Evolutionary conservation across 2,113 vertebrate species (phyloP), one percentile per base, ranked within the genome.

Genomic region (Puntigrus tetrazona): DNA sequence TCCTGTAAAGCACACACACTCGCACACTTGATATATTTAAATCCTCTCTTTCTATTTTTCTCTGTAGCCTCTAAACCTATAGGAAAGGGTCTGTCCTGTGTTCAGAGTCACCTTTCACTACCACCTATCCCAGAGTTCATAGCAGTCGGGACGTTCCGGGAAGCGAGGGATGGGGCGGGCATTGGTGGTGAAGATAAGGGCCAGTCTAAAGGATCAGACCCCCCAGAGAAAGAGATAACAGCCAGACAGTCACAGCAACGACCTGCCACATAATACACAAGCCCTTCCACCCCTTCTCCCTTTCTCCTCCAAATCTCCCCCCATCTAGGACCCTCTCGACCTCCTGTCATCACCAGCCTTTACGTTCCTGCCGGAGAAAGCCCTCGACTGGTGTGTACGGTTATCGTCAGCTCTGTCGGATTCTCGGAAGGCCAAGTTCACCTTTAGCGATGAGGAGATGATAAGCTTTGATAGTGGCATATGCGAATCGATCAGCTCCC

Each of bases 371-470:
- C 84, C 91, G 90, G 89, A 94, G 90, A 82, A 90, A 90, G 91
- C 88, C 90, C 81, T 84, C 78, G 90, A 89, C 86, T 84, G 85
- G 87, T 90, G 87, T 90, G 94, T 93, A 94, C 95, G 92, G 89
- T 90, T 95, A 95, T 95, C 93, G 91, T 91, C 81, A 79, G 86
- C 89, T 92, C 91, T 81, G 89, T 88, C 69, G 86, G 91, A 91
- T 90, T 95, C 94, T 94, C 88, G 92, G 94, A 95, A 90, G 86
- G 89, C 87, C 92, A 91, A 95, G 94, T 95, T 95, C 94, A 94
- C 93, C 94, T 95, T 93, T 93, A 91, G 88, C 85, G 84, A 83
- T 72, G 89, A 90, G 88, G 90, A 92, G 94, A 95, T 95, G 93
- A 93, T 89, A 93, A 90, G 89, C 87, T 82, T 83, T 87, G 94